Percentiles rank a stretch among this genome's conserved stretches.
Evolutionary conservation across 2,888 invertebrate species (phyloP).

Genomic region (Blastobasis adustella): DNA sequence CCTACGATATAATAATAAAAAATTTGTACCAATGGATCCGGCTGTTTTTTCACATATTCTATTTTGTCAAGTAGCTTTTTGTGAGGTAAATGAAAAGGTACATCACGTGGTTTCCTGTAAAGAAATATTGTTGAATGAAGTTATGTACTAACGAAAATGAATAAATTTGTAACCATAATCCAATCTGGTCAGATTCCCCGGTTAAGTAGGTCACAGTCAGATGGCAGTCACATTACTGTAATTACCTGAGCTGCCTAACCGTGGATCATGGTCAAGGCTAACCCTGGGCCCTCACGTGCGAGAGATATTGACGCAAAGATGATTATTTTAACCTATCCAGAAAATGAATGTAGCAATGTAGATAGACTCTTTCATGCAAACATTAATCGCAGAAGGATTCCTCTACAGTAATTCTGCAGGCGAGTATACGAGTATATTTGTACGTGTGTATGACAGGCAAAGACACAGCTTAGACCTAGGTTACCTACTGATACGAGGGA

Average conservation of each 20-base stretch:
- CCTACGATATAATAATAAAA: too few species aligned
- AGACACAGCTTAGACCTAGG: too few species aligned
- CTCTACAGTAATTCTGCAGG: not conserved
- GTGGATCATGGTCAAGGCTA: too few species aligned
- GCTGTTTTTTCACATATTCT: slow-evolving; percentile 68
- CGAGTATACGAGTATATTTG: too few species aligned
- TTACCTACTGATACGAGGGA: too few species aligned
- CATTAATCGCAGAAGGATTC: not conserved
- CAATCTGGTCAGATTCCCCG: too few species aligned
- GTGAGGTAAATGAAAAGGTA: slow-evolving; percentile 77
- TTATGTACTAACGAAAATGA: not conserved
- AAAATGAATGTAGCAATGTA: not conserved
- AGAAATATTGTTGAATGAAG: not conserved
- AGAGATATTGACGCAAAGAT: too few species aligned
- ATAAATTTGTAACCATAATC: not conserved
- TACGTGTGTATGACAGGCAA: too few species aligned
- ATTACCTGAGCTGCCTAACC: too few species aligned
- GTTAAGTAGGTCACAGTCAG: too few species aligned
- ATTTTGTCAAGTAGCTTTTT: slow-evolving; percentile 77
- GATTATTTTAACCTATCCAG: not conserved
- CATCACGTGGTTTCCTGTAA: slow-evolving; percentile 49
- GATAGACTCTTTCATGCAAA: not conserved
- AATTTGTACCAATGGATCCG: slow-evolving; percentile 74
- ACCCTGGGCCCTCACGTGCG: too few species aligned
- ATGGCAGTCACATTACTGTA: too few species aligned